phyloP scores from a whole-genome alignment of 2,113 vertebrate species.

The Strix uralensis region DNA sequence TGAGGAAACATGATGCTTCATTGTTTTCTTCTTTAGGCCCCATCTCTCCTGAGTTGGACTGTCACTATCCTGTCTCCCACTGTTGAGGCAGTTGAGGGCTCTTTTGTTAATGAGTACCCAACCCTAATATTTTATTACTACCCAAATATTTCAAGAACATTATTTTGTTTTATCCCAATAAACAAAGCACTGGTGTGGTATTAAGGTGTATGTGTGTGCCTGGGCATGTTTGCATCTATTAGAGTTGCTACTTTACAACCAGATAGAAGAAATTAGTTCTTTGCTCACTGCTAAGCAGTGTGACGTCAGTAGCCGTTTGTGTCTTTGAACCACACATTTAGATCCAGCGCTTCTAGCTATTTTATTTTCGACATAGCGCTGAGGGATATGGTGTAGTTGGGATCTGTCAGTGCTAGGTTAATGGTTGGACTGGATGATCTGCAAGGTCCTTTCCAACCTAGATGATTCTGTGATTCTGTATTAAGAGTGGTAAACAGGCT shows the following conservation, averaged over 20 bases:
- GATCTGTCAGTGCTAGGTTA: no score
- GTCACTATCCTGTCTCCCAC: neutral
- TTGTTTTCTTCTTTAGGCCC: neutral
- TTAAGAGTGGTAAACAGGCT: neutral
- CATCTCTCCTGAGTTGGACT: neutral
- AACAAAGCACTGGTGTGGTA: neutral
- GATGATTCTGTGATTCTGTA: neutral
- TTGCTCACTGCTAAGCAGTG: neutral
- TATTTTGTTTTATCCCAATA: neutral
- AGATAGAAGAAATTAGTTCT: neutral
- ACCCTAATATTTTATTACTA: neutral
- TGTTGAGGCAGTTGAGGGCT: neutral
- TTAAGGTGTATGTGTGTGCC: neutral
- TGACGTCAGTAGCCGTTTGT: neutral
- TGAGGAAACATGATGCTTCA: neutral
- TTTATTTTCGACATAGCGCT: neutral
- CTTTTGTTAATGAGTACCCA: neutral
- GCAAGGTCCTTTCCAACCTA: no score
- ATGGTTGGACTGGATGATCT: no score
- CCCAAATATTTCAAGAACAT: neutral
- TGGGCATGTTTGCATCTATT: neutral
- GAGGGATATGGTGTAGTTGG: no score
- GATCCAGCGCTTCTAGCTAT: neutral
- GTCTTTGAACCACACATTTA: neutral
- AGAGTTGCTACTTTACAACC: neutral